Percentiles rank a stretch among this genome's conserved stretches.
These are phyloP conservation scores for Cherax quadricarinatus DNA, from an alignment of 1,140 invertebrate genomes.

Conservation along the genomic window DNA sequence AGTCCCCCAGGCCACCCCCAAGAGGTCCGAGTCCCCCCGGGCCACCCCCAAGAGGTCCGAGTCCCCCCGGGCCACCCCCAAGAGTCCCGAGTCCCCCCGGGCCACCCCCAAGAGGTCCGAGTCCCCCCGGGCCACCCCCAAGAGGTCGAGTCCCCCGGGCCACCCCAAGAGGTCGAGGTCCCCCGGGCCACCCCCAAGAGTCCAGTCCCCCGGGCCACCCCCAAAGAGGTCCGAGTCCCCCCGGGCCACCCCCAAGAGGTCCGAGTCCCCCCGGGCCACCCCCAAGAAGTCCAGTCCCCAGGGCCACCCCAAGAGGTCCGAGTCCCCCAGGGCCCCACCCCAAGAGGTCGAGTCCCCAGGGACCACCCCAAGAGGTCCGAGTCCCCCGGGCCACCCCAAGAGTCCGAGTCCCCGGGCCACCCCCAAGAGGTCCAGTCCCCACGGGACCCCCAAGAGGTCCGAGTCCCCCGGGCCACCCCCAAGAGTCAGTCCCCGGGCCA, in stretches of 20 bases:
- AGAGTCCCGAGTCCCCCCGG: neutral
- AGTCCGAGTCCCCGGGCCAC: neutral
- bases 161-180: neutral
- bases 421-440: neutral
- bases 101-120: neutral
- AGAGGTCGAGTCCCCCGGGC: neutral
- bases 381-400: neutral
- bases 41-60: too few species aligned
- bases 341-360: neutral
- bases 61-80: neutral
- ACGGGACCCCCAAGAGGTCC: neutral
- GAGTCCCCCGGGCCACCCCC: neutral
- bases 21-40: too few species aligned
- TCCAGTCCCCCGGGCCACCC: too few species aligned
- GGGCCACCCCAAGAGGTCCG: neutral
- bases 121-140: neutral
- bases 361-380: neutral
- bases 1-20: neutral
- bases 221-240: too few species aligned
- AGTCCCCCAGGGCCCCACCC: conserved; percentile 11
- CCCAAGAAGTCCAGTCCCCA: conserved; percentile 4
- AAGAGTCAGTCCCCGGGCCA: too few species aligned
- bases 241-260: too few species aligned
- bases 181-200: too few species aligned
- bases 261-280: neutral